Base-by-base conservation (phyloP, 2,888 invertebrate species). In the Tanaodytes sp. region DNA sequence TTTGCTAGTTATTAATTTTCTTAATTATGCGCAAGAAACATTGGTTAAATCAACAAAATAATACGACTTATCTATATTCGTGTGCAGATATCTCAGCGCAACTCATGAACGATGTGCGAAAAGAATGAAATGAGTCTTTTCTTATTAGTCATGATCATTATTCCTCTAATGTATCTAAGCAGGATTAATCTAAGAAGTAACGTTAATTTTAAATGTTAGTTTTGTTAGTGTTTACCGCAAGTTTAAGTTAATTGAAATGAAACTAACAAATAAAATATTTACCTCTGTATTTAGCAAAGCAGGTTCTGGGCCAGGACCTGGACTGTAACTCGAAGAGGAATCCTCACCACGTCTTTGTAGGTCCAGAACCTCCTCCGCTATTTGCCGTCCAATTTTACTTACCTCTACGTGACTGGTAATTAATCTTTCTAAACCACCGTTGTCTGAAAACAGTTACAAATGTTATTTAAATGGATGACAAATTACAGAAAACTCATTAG, bases 361-460 rank as follows among this genome's bases (percentile, higher is more conserved):
- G 74, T 89, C 88, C 75, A 92, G 80, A 45, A 91, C 92, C 82
- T 93, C 92, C 74, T 93, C 93, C 0, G 93, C 94, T 78, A 95
- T 93, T 83, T 93, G 91, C 57, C 92, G 88, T 6, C 95, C 94
- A 73, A 95, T 94, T 87, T 93, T 93, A 80, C 93, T 93, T 39
- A 93, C 93, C 85, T 94, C 93, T 57, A 93, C 89, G 76, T 92
- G 92, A 63, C 91, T 91, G 76, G 90, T 91, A 75, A 93, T 92
- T 74, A 92, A 86, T 71, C 88, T 87, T 80, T 91, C 90, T 85
- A 92, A 90, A 72, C 88, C 86, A 67, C 89, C 90, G 69, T 87
- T 87, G 70, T 87, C 89, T 86, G 31, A 14, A 27, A 27, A 27
- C 27, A 27, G n/a, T n/a, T n/a, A n/a, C n/a, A n/a, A n/a, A n/a